phyloP scores from a whole-genome alignment of 2,888 invertebrate genomes.

The Neocrepidodera transversa region DNA sequence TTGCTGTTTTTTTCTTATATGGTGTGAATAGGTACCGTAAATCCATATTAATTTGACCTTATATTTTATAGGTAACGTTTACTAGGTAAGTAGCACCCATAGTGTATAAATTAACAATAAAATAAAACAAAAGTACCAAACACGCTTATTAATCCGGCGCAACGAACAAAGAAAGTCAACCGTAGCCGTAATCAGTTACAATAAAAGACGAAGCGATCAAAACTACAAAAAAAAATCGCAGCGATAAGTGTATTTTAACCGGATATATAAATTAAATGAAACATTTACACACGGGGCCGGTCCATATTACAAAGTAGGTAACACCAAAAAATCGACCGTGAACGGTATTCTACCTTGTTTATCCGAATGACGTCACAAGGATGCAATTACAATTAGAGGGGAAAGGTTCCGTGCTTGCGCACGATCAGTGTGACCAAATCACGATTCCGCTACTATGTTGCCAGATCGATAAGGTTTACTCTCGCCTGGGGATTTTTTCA shows the following conservation, averaged over 20 bases:
- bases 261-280: conserved; percentile 17
- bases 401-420: conserved; percentile 55
- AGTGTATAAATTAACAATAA: conserved; percentile 4
- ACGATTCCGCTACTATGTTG: conserved; percentile 20
- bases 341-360: conserved; percentile 37
- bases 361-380: conserved; percentile 54
- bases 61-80: background rate
- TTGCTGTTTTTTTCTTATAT: no score
- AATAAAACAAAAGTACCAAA: conserved; percentile 6
- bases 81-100: conserved; percentile 7
- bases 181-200: no score
- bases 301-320: conserved; percentile 29
- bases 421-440: conserved; percentile 24
- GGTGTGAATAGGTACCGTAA: no score
- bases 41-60: no score
- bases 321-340: conserved; percentile 45
- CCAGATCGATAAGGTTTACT: conserved; percentile 7
- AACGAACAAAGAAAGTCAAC: background rate
- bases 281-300: background rate
- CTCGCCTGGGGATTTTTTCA: background rate
- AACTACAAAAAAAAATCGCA: conserved; percentile 1
- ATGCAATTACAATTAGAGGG: conserved; percentile 50
- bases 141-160: no score
- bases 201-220: background rate
- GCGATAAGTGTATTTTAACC: background rate